phyloP scores from a whole-genome alignment of 2,797 vertebrate genomes.

The Dicrostonyx torquatus region DNA sequence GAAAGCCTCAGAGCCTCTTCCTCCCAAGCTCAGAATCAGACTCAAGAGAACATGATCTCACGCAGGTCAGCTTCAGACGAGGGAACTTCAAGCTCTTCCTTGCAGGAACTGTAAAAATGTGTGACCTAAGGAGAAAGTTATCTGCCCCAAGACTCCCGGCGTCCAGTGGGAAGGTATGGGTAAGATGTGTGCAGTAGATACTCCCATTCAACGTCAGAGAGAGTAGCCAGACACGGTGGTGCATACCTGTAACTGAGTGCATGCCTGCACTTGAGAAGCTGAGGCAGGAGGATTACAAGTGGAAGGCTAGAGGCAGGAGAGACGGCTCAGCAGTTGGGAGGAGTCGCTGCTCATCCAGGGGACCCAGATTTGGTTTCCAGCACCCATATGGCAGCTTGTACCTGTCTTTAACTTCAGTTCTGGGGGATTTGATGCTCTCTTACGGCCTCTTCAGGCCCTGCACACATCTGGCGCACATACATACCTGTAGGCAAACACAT shows the following conservation, averaged over 20 bases:
- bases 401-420: background rate
- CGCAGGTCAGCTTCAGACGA: background rate
- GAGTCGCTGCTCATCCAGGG: background rate
- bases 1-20: background rate
- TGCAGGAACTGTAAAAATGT: background rate
- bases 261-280: background rate
- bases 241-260: background rate
- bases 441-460: background rate
- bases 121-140: background rate
- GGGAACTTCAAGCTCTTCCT: background rate
- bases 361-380: background rate
- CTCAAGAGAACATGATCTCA: background rate
- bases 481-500: background rate
- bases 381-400: background rate
- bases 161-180: background rate
- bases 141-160: background rate
- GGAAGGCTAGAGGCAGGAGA: background rate
- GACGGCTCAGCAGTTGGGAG: background rate
- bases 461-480: background rate
- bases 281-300: background rate
- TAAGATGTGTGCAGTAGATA: background rate
- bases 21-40: background rate
- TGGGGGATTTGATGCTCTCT: background rate
- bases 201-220: background rate
- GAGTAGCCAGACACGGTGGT: background rate